Evolutionary conservation across 2,113 vertebrate genomes (phyloP), one percentile per base, ranked within the genome.

Genomic region (Gymnorhina tibicen): DNA sequence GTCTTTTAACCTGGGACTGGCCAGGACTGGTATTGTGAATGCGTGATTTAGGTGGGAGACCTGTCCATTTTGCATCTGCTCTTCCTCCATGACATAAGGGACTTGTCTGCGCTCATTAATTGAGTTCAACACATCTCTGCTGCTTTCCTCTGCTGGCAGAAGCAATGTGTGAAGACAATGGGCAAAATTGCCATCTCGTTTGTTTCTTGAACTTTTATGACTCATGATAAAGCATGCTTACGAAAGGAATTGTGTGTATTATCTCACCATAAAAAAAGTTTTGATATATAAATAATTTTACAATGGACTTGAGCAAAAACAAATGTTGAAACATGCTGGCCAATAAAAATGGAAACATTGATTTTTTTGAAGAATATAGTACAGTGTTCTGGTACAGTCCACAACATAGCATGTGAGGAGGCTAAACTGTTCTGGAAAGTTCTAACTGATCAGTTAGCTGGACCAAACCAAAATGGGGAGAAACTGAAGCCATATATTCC

Each of bases 121-220:
- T n/a, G 58, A n/a, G 13, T 77, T 81, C 37, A 56, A 15, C 35
- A 15, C 3, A 6, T 30, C 39, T 59, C 42, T 72, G 35, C 27
- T 58, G 35, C 11, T 19, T 80, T 85, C 20, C 49, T 13, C 44
- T 75, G 21, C 63, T 89, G 75, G 15, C 10, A 66, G 73, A 49
- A 59, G 18, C 8, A 75, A 26, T 2, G 3, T 16, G 35, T 56
- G 30, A 76, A 66, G 75, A 59, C 1, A 19, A 66, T 26, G 32
- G 68, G 22, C 5, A 46, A 60, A 96, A 82, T 53, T 49, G 22
- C 30, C 59, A 27, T 13, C 28, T 39, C 44, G 12, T 62, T 94
- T 85, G 13, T 47, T 92, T 85, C 42, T 90, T 89, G 69, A 67
- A 88, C 35, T 59, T 94, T 89, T 85, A 83, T 66, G 62, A 55